A percentile compares a stretch with the other conserved stretches of the same genome.
phyloP scores from a whole-genome alignment of 2,797 vertebrate genomes.

The Falco berigora region DNA sequence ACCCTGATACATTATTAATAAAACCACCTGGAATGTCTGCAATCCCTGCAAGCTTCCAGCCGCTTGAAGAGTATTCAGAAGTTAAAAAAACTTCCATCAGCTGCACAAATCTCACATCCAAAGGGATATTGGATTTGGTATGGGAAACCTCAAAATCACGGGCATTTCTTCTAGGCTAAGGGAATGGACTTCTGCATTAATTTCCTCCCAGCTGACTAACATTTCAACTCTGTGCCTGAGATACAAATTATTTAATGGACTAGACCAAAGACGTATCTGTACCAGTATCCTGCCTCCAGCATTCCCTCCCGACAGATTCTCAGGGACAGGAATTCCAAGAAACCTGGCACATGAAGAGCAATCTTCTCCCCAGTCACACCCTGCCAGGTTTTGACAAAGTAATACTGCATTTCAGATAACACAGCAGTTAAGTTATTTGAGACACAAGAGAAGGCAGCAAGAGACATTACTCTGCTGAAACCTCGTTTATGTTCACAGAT shows the following conservation, averaged over 20 bases:
- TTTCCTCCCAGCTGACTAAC: not conserved
- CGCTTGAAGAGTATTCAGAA: not conserved
- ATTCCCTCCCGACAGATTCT: too few species aligned
- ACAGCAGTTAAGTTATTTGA: not conserved
- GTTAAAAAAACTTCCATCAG: not conserved
- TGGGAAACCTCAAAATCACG: not conserved
- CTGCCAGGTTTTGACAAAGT: not conserved
- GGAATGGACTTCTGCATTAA: not conserved
- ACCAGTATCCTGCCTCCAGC: not conserved
- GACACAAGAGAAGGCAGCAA: not conserved
- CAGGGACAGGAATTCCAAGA: not conserved
- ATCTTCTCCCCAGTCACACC: not conserved
- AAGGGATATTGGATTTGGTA: not conserved
- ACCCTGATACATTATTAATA: not conserved
- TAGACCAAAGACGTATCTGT: too few species aligned
- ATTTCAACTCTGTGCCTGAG: not conserved
- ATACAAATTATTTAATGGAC: not conserved
- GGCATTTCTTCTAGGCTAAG: not conserved
- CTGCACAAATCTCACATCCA: not conserved
- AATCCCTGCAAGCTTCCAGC: not conserved
- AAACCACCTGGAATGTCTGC: not conserved
- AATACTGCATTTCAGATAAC: not conserved
- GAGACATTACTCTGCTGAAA: not conserved
- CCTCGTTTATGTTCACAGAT: not conserved
- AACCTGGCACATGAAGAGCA: accelerated